A percentile compares a stretch with the other conserved stretches of the same genome.
These are phyloP conservation scores for Miltochrista miniata DNA, from an alignment of 2,888 invertebrate genomes.

Conservation along the genomic window DNA sequence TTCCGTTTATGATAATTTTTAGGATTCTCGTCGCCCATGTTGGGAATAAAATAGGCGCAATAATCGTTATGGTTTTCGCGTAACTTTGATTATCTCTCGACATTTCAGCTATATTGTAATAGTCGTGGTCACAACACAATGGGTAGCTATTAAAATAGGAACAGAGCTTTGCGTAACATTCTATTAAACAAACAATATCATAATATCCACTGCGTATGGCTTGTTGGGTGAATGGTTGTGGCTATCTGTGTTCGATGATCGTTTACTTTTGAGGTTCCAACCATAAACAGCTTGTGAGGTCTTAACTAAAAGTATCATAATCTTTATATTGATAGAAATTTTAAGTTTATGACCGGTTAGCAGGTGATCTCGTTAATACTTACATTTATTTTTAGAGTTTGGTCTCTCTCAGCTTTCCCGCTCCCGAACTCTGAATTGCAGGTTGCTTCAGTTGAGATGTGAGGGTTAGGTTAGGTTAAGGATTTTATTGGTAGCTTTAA, in stretches of 20 bases:
- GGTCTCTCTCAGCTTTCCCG: conserved; percentile 18
- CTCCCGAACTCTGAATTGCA: conserved; percentile 8
- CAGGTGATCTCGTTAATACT: not conserved
- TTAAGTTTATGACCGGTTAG: conserved; percentile 7
- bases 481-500: too few relatives aligned
- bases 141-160: conserved; percentile 33
- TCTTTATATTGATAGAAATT: conserved; percentile 9
- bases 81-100: too few relatives aligned
- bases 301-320: conserved; percentile 45
- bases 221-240: not conserved
- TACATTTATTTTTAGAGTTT: conserved; percentile 22
- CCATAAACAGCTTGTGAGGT: conserved; percentile 46
- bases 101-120: conserved; percentile 19
- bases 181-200: conserved; percentile 11
- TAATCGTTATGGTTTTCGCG: too few relatives aligned
- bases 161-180: conserved; percentile 44
- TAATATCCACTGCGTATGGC: conserved; percentile 21
- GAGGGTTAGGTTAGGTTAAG: too few relatives aligned
- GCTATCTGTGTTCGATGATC: conserved; percentile 13
- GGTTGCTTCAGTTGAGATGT: conserved; percentile 16
- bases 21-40: too few relatives aligned
- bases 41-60: too few relatives aligned
- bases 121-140: conserved; percentile 22
- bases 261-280: conserved; percentile 31
- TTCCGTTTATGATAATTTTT: not conserved